phyloP scores from a whole-genome alignment of 2,888 invertebrate genomes.

The Blastobasis adustella region DNA sequence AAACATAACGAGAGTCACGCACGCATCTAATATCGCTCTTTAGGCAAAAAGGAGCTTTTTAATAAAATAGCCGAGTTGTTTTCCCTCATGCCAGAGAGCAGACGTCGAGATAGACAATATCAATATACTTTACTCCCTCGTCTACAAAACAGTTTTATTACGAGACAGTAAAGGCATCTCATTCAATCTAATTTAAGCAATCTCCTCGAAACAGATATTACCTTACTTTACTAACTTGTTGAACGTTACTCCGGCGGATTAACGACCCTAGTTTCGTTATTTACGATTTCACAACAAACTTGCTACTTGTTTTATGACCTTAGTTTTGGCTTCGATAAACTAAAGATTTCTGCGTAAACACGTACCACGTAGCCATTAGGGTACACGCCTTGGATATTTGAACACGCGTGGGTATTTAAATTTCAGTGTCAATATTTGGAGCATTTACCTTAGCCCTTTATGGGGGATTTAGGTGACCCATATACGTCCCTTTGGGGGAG shows the following conservation, averaged over 20 bases:
- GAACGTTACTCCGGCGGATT: conserved; percentile 1
- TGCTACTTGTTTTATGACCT: conserved; percentile 1
- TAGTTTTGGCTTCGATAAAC: neutral
- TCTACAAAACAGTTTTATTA: too few species aligned
- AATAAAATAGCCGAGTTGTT: too few species aligned
- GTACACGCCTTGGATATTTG: neutral
- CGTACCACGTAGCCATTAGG: neutral
- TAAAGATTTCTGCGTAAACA: neutral
- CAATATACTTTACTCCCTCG: too few species aligned
- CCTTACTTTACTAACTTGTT: neutral
- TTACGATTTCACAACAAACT: neutral
- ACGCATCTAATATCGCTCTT: too few species aligned
- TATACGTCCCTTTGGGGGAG: conserved; percentile 39
- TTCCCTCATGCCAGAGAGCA: too few species aligned
- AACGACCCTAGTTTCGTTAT: conserved; percentile 2
- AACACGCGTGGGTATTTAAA: neutral
- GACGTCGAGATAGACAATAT: too few species aligned
- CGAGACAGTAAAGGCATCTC: too few species aligned
- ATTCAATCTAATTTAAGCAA: too few species aligned
- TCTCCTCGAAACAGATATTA: too few species aligned
- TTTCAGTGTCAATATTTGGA: conserved; percentile 6
- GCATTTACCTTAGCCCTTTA: conserved; percentile 24
- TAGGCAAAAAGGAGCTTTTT: too few species aligned
- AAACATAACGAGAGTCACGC: too few species aligned
- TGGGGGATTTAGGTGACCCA: conserved; percentile 63